Evolutionary conservation across 2,113 vertebrate species (phyloP).

Genomic region (Delphinus delphis): DNA sequence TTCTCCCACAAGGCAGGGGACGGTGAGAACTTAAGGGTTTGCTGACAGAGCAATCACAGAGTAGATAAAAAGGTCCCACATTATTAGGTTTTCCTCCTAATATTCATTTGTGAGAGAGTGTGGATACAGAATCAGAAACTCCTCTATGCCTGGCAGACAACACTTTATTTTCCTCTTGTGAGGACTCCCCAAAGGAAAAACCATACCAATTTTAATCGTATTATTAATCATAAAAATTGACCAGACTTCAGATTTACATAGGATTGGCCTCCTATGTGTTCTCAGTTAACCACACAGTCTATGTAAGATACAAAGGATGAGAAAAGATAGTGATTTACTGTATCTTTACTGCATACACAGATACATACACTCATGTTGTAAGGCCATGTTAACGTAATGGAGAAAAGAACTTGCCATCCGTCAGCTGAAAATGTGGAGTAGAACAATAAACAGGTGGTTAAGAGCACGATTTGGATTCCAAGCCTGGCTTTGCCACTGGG

Average conservation of each 20-base stretch:
- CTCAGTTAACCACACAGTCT: background rate
- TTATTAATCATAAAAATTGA: background rate
- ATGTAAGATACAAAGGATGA: background rate
- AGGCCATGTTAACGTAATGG: background rate
- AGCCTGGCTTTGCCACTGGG: background rate
- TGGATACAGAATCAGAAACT: background rate
- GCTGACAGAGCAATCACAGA: background rate
- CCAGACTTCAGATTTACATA: background rate
- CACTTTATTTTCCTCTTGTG: background rate
- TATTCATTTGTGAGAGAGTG: background rate
- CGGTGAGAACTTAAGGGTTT: background rate
- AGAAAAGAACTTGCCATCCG: background rate
- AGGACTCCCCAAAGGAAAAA: conserved; percentile 21
- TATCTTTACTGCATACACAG: background rate
- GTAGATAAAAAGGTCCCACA: background rate
- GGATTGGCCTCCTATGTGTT: background rate
- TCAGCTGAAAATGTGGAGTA: background rate
- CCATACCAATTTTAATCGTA: background rate
- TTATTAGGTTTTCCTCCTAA: background rate
- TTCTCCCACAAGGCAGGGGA: background rate
- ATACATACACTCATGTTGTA: background rate
- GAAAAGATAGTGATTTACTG: background rate
- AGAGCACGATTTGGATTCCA: background rate
- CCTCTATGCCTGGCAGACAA: background rate
- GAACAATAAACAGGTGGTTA: fast-evolving